These are phyloP conservation scores for Ivindomyrus marchei DNA, from an alignment of 2,113 vertebrate species.

Conservation along the genomic window DNA sequence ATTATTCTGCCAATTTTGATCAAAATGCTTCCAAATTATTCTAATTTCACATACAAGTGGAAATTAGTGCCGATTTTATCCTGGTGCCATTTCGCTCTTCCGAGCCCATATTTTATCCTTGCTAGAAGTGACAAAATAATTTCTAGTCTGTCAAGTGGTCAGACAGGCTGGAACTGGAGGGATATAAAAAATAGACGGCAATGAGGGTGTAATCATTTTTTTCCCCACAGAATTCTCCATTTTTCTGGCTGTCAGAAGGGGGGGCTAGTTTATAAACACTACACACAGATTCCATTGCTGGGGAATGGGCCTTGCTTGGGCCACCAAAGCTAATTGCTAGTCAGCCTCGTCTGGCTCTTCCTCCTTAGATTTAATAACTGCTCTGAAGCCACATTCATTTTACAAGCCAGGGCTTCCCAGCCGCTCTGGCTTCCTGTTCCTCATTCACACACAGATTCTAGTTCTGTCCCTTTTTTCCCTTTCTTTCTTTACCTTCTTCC, in stretches of 20 bases:
- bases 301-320: conserved; percentile 27
- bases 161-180: conserved; percentile 60
- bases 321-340: conserved; percentile 11
- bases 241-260: conserved; percentile 47
- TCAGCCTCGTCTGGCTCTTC: not conserved
- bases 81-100: conserved; percentile 36
- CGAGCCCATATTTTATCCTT: conserved; percentile 34
- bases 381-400: conserved; percentile 36
- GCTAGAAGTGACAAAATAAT: conserved; percentile 36
- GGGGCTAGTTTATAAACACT: conserved; percentile 44
- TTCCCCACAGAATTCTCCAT: not conserved
- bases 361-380: conserved; percentile 36
- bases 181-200: conserved; percentile 44
- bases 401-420: conserved; percentile 36
- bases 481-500: conserved; percentile 3
- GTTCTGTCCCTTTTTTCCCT: conserved; percentile 15
- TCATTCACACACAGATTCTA: conserved; percentile 35
- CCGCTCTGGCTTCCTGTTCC: conserved; percentile 33
- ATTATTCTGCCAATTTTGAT: conserved; percentile 12
- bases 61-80: conserved; percentile 31
- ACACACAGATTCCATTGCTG: conserved; percentile 24
- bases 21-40: conserved; percentile 6
- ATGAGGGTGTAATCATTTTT: conserved; percentile 51
- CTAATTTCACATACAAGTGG: conserved; percentile 33
- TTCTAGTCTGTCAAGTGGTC: conserved; percentile 51